Base-by-base conservation (phyloP, 2,113 vertebrate species). In the Noctilio leporinus region DNA sequence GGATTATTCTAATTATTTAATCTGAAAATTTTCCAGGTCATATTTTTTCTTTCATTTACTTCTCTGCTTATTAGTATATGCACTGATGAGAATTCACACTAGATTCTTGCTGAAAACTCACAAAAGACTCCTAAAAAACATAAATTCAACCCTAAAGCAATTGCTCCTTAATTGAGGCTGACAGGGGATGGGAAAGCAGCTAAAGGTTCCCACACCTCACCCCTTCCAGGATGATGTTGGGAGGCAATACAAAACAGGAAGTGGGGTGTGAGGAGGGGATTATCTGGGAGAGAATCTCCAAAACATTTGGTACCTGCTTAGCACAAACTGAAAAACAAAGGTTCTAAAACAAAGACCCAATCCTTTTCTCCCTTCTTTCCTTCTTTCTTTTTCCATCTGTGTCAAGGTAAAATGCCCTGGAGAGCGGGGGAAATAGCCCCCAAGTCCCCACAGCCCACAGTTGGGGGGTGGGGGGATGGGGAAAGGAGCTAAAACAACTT, bases 161-260 rank as follows among this genome's bases (percentile, higher is more conserved):
- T 82, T 28, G 51, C 86, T 93, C 76, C 26, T 53, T 67, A 93
- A 82, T n/a, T 87, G 4, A 26, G 70, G 40, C 35, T 40, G 40
- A 86, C 40, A 93, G 53, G 40, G 38, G 64, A 26, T 82, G 30
- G 75, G 64, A 76, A 91, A 24, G 22, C 28, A 12, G 51, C 69
- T 72, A 76, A 93, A 89, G 57, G 30, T 51, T 87, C 64, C 73
- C 64, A 91, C 16, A 22, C 20, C 47, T n/a, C 51, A 57, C 17
- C 49, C 51, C 22, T 78, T 80, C 64, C 85, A 87, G 11, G 76
- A 57, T 55, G 65, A 57, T 85, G 92, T 83, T 72, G 28, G 59
- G 45, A 92, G 49, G 67, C 69, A 84, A 85, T n/a, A 90, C 81
- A 85, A 95, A 96, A 91, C 64, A 96, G 86, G 94, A 95, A 95